These are phyloP conservation scores for Hypena proboscidalis DNA, from an alignment of 2,888 invertebrate genomes.

Conservation along the genomic window DNA sequence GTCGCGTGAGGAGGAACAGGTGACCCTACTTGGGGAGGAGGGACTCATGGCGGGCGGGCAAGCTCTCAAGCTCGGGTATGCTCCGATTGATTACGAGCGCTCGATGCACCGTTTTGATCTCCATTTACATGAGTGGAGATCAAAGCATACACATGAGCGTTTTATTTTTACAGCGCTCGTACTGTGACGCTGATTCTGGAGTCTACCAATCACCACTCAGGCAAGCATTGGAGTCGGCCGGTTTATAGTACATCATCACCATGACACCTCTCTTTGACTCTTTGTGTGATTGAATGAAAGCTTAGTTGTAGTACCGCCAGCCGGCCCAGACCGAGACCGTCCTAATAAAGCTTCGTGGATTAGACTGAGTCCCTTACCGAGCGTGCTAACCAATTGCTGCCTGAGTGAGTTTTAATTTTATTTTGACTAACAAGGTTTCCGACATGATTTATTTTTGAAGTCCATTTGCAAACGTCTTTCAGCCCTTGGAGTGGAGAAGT, in stretches of 20 bases:
- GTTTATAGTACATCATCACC: conserved; percentile 82
- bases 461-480: conserved; percentile 65
- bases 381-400: conserved; percentile 84
- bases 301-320: conserved; percentile 72
- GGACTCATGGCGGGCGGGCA: conserved; percentile 97
- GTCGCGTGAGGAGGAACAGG: conserved; percentile 97
- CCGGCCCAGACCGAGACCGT: conserved; percentile 51
- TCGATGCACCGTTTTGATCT: conserved; percentile 73
- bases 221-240: conserved; percentile 88
- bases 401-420: conserved; percentile 80
- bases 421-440: conserved; percentile 68
- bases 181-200: conserved; percentile 89
- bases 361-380: conserved; percentile 61
- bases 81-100: conserved; percentile 70
- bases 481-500: conserved; percentile 39
- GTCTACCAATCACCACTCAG: conserved; percentile 91
- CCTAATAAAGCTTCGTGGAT: conserved; percentile 62
- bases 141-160: conserved; percentile 80
- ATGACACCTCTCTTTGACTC: conserved; percentile 76
- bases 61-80: conserved; percentile 99
- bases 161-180: conserved; percentile 92
- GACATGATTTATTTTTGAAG: conserved; percentile 84
- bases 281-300: conserved; percentile 82
- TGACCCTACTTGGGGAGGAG: conserved; percentile 98
- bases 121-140: conserved; percentile 59